phyloP scores from a whole-genome alignment of 1,140 invertebrate genomes.

The Procambarus clarkii region DNA sequence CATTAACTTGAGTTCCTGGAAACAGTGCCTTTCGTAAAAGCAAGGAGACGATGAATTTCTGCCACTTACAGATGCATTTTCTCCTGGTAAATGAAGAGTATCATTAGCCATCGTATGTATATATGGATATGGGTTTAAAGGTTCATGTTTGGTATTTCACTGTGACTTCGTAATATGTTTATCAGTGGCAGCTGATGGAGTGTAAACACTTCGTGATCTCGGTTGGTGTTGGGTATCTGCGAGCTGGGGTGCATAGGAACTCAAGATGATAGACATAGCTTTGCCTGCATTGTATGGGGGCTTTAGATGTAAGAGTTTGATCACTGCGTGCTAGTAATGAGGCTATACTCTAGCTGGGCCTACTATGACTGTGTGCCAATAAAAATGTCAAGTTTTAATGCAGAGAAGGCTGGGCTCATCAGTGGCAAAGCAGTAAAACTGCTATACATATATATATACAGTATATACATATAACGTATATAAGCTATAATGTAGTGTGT shows the following conservation, averaged over 20 bases:
- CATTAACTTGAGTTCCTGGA: not conserved
- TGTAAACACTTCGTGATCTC: not conserved
- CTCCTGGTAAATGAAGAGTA: not conserved
- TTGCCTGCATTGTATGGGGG: not conserved
- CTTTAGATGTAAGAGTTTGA: not conserved
- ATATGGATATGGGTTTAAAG: not conserved
- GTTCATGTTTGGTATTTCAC: not conserved
- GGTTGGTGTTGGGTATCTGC: not conserved
- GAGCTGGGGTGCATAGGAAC: not conserved
- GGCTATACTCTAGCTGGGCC: not conserved
- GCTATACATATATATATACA: not conserved
- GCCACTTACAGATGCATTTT: not conserved
- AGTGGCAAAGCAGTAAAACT: not conserved
- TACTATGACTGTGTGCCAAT: not conserved
- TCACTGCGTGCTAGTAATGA: not conserved
- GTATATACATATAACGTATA: not conserved
- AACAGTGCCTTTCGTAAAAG: not conserved
- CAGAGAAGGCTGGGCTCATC: not conserved
- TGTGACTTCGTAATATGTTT: not conserved
- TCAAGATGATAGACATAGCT: not conserved
- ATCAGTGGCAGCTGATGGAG: constrained; percentile 1
- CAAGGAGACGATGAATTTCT: not conserved
- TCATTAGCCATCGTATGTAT: not conserved
- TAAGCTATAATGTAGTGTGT: not conserved
- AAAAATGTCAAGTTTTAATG: not conserved